Conservation (phyloP, 2,113 vertebrate genomes). For the Uria lomvia region DNA sequence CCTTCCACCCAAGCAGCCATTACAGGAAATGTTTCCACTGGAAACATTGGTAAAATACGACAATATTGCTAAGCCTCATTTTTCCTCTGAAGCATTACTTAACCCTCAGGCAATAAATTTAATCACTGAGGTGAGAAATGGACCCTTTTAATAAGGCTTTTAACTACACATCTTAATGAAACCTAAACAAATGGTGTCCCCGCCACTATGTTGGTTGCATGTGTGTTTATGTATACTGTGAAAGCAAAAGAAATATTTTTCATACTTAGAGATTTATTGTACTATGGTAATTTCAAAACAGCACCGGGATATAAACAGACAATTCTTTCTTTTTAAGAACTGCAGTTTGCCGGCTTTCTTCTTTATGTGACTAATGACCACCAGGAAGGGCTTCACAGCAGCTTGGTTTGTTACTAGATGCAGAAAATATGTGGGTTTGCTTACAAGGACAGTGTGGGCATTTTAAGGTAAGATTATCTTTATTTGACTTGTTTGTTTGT, state of each 20-base stretch:
- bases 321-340: not conserved
- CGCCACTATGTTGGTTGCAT: not conserved
- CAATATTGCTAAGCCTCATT: constrained; percentile 1
- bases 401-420: not conserved
- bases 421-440: not conserved
- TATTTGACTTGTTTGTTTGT: not conserved
- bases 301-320: not conserved
- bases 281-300: constrained; percentile 3
- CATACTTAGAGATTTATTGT: constrained; percentile 14
- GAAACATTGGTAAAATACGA: not conserved
- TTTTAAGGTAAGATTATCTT: not conserved
- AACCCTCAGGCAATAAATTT: constrained; percentile 10
- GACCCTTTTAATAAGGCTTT: constrained; percentile 38
- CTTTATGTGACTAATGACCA: not conserved
- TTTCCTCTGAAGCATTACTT: constrained; percentile 25
- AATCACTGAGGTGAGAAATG: constrained; percentile 29
- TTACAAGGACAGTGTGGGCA: not conserved
- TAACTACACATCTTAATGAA: constrained; percentile 46
- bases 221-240: constrained; percentile 1
- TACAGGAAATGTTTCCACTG: not conserved
- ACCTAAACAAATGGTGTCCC: not conserved
- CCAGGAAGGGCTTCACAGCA: not conserved
- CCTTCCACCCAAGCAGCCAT: not conserved
- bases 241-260: constrained; percentile 27
- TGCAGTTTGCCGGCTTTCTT: not conserved